phyloP scores from a whole-genome alignment of 2,113 vertebrate genomes.

The Cryptomyrus ogoouensis region DNA sequence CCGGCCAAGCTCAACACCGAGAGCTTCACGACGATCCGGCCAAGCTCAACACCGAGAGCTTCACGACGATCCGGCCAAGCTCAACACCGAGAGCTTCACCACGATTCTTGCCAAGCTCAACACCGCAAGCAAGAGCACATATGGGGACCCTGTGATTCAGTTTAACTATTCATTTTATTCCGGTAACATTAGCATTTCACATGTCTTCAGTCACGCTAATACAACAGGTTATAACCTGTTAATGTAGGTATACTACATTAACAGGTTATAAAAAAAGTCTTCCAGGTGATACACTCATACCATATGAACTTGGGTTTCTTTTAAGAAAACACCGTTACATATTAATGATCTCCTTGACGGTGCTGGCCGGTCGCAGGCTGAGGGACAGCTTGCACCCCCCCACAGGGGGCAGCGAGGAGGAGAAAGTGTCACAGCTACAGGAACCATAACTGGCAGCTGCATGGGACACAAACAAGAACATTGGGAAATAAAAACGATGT shows the following conservation, averaged over 20 bases:
- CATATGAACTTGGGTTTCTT: too few relatives aligned
- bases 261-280: background rate
- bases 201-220: background rate
- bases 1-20: too few relatives aligned
- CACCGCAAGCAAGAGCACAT: background rate
- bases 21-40: too few relatives aligned
- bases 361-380: background rate
- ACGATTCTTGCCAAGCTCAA: background rate
- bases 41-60: background rate
- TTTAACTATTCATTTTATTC: background rate
- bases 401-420: too few relatives aligned
- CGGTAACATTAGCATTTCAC: background rate
- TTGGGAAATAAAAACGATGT: constrained; percentile 11
- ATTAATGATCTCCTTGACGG: background rate
- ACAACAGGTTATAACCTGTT: too few relatives aligned
- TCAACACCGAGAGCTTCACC: background rate
- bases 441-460: constrained; percentile 5
- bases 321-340: background rate
- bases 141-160: background rate
- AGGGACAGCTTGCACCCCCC: background rate
- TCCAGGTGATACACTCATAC: too few relatives aligned
- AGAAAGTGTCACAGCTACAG: background rate
- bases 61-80: background rate
- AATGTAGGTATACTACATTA: too few relatives aligned
- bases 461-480: background rate